Conservation (phyloP, 2,888 invertebrate genomes). For the Phengaris arion region DNA sequence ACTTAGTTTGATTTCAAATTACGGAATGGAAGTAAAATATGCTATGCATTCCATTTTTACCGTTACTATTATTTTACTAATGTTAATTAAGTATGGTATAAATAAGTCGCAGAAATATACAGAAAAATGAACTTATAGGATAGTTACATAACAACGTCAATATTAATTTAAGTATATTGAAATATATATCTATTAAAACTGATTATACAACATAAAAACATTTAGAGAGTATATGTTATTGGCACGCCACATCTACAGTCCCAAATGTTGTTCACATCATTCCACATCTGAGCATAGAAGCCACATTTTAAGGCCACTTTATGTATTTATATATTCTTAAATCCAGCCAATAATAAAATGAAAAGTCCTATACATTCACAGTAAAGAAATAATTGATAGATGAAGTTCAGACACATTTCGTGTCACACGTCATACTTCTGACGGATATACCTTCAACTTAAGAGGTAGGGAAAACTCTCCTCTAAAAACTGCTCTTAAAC, state of each 20-base stretch:
- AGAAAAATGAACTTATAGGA: not conserved
- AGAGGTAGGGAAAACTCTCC: not conserved
- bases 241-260: not conserved
- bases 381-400: not conserved
- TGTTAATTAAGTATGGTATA: not conserved
- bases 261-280: not conserved
- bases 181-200: conserved; percentile 13
- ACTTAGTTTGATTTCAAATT: not conserved
- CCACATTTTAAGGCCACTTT: not conserved
- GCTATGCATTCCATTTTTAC: not conserved
- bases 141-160: conserved; percentile 12
- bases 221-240: conserved; percentile 13
- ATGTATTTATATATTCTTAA: not conserved
- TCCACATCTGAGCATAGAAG: not conserved
- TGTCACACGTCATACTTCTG: not conserved
- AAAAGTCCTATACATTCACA: not conserved
- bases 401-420: not conserved
- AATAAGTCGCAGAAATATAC: conserved; percentile 14
- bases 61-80: not conserved
- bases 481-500: not conserved
- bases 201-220: conserved; percentile 14
- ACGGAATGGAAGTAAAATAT: not conserved
- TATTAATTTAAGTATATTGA: not conserved
- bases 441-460: not conserved
- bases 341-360: not conserved